A percentile compares a stretch with the other conserved stretches of the same genome.
phyloP scores from a whole-genome alignment of 1,140 invertebrate genomes.

The Drosophila teissieri region DNA sequence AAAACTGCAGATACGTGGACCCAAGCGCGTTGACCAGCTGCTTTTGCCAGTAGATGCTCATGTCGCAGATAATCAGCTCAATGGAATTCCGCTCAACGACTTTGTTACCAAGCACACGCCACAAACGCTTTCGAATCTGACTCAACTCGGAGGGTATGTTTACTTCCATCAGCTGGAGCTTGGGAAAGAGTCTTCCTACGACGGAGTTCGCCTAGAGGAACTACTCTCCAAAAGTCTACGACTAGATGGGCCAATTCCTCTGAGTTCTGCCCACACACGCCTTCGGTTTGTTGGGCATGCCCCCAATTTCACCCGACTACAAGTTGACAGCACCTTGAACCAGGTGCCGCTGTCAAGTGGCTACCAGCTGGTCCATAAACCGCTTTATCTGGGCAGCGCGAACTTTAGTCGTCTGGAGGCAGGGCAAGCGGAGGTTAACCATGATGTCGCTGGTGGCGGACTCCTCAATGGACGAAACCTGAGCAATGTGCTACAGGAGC shows the following conservation, averaged over 20 bases:
- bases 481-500: constrained; percentile 2
- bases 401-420: constrained; percentile 43
- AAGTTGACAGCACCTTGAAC: constrained; percentile 47
- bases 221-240: constrained; percentile 76
- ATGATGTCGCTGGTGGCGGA: constrained; percentile 47
- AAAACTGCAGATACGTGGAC: constrained; percentile 68
- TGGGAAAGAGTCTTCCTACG: constrained; percentile 56
- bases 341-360: constrained; percentile 33
- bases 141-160: constrained; percentile 81
- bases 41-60: constrained; percentile 67
- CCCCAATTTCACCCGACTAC: constrained; percentile 29
- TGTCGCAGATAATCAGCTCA: constrained; percentile 70
- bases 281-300: constrained; percentile 36
- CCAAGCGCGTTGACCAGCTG: constrained; percentile 84
- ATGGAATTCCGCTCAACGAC: constrained; percentile 76
- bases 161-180: constrained; percentile 81
- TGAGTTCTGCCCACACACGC: constrained; percentile 19
- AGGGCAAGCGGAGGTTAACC: constrained; percentile 39
- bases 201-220: constrained; percentile 82
- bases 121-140: constrained; percentile 76
- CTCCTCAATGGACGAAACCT: constrained; percentile 46
- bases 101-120: constrained; percentile 84
- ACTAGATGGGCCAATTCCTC: constrained; percentile 44
- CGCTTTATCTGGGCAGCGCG: constrained; percentile 46
- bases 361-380: constrained; percentile 63